Base-by-base conservation (phyloP, 2,113 vertebrate species). In the Perca fluviatilis region DNA sequence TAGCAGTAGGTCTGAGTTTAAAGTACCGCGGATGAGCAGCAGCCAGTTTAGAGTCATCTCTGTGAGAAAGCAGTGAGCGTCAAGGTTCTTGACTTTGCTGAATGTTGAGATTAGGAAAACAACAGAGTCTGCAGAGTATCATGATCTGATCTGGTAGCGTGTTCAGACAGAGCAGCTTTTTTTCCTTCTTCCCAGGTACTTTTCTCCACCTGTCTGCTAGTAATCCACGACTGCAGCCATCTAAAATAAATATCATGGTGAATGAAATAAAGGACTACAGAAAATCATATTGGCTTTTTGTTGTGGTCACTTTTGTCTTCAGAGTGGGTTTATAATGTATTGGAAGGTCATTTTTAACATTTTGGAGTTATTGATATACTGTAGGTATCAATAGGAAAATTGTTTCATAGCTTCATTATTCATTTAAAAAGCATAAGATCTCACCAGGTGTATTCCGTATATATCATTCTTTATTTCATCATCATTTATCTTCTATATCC, bases 51-150 rank as follows among this genome's bases (percentile, higher is more conserved):
- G 77, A 85, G 74, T 71, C 82, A 56, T 83, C 85, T 85, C 68
- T 81, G 64, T 80, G 58, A 64, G 74, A 68, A 79, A 71, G 68
- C 60, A 63, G 9, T 40, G 64, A 82, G 86, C 19, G 86, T 91
- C 80, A 92, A 82, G 93, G 84, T 92, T 84, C 90, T 91, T 94
- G 90, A 92, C 93, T 92, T 74, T 85, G 87, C 77, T 92, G 86
- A 89, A 88, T 88, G 88, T 68, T 79, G 64, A 91, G 88, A 40
- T 91, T 92, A 92, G 61, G 21, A 58, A 87, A 92, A 79, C 36
- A 82, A 89, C 85, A 15, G 84, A 86, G 87, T 89, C 72, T 82
- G 91, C 89, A 70, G 86, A 87, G 49, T 40, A 64, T 10, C 70
- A 80, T 21, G 54, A 77, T 57, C 65, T 72, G 79, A 66, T 83